Conservation (phyloP, 2,113 vertebrate species). For the Cebidichthys violaceus region DNA sequence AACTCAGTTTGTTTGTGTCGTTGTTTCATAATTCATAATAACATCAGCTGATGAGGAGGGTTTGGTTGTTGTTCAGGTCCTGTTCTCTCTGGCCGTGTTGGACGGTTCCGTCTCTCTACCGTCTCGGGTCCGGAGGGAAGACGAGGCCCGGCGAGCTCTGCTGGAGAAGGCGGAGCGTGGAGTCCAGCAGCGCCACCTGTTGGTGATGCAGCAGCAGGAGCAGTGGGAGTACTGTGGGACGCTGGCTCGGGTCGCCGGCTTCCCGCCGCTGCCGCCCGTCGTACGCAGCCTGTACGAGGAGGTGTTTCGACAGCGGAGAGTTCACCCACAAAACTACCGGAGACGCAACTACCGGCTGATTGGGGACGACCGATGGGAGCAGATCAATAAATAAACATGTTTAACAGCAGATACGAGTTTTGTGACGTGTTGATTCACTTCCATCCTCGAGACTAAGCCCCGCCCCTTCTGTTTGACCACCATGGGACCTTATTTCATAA, state of each 20-base stretch:
- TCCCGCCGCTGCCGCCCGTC: constrained; percentile 64
- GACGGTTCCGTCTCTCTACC: constrained; percentile 71
- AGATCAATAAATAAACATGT: background rate
- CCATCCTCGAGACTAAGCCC: too few species aligned
- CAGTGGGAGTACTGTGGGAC: constrained; percentile 80
- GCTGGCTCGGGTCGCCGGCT: constrained; percentile 64
- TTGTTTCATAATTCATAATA: too few species aligned
- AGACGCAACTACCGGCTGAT: constrained; percentile 75
- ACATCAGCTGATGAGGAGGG: too few species aligned
- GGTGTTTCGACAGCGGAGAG: constrained; percentile 59
- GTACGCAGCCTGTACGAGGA: constrained; percentile 76
- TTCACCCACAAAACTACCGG: constrained; percentile 71
- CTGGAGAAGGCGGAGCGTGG: constrained; percentile 54
- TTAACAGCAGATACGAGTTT: too few species aligned
- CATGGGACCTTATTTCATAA: too few species aligned
- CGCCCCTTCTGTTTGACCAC: too few species aligned
- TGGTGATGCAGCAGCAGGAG: constrained; percentile 56
- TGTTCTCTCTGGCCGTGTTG: constrained; percentile 76
- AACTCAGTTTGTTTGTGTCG: too few species aligned
- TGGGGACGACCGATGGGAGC: constrained; percentile 74
- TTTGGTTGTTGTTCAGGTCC: constrained; percentile 58
- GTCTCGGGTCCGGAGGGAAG: constrained; percentile 66
- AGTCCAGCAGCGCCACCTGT: constrained; percentile 70
- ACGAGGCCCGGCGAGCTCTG: constrained; percentile 43
- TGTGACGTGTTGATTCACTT: too few species aligned